These are phyloP conservation scores for Umimayanthus chanpuru DNA, from an alignment of 92 coral and sea anemone genomes.

Conservation along the genomic window DNA sequence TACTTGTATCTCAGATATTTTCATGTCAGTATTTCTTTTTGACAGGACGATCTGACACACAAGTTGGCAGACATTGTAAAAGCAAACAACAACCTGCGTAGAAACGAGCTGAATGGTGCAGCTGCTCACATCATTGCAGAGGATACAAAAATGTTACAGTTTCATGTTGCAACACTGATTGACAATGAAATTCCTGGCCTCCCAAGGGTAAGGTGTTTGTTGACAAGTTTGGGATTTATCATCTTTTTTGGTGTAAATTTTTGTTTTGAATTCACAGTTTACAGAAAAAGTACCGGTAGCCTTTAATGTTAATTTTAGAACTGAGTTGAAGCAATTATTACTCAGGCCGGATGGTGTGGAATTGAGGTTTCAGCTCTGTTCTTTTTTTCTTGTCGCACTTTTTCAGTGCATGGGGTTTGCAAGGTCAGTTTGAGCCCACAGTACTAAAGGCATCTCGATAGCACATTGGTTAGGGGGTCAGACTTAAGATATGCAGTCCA, in stretches of 20 bases:
- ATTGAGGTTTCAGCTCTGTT: no score
- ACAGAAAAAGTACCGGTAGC: neutral
- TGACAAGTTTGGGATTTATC: neutral
- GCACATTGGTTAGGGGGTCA: no score
- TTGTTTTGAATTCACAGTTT: no score
- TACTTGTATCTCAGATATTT: neutral
- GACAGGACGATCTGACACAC: slow-evolving; percentile 98
- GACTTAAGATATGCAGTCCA: no score
- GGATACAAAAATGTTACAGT: slow-evolving; percentile 95
- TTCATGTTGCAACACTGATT: slow-evolving; percentile 93
- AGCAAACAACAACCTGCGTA: slow-evolving; percentile 89
- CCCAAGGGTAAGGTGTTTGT: slow-evolving; percentile 71
- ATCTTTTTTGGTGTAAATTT: neutral
- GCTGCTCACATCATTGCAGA: slow-evolving; percentile 99
- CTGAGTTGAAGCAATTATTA: neutral
- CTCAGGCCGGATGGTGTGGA: no score
- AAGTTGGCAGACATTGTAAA: slow-evolving; percentile 94
- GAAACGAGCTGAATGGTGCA: slow-evolving; percentile 98
- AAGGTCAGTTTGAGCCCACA: no score
- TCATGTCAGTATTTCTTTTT: neutral
- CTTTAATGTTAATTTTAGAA: neutral
- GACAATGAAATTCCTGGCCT: slow-evolving; percentile 99
- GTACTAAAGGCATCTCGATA: no score
- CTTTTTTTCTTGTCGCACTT: no score
- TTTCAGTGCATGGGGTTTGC: no score